Percentiles rank a stretch among this genome's conserved stretches.
phyloP scores from a whole-genome alignment of 2,797 vertebrate species.

The Hapalemur alaotrensis region DNA sequence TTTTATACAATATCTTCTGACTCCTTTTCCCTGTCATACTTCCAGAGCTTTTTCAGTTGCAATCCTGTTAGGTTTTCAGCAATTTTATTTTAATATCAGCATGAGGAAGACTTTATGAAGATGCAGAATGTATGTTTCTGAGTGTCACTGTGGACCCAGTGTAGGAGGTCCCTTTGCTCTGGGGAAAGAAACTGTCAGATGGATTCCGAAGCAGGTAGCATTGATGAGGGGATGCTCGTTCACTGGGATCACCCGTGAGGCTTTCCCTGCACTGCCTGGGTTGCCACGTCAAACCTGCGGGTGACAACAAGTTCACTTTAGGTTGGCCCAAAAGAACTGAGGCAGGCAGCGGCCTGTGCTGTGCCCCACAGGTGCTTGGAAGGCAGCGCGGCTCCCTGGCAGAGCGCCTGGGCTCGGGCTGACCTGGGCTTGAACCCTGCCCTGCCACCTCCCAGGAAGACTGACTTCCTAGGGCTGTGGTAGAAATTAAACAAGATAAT shows the following conservation, averaged over 20 bases:
- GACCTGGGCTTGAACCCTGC: background rate
- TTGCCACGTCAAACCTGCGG: background rate
- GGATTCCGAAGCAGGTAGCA: background rate
- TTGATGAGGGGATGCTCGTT: background rate
- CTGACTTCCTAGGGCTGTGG: background rate
- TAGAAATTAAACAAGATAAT: background rate
- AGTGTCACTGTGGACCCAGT: background rate
- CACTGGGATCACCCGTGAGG: rapidly evolving
- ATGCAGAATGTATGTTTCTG: background rate
- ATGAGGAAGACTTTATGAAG: background rate
- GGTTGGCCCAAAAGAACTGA: background rate
- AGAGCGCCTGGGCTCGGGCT: background rate
- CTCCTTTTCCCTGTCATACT: background rate
- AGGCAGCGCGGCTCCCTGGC: background rate
- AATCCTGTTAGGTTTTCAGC: background rate
- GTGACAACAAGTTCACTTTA: background rate
- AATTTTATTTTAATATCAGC: background rate
- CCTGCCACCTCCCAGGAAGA: background rate
- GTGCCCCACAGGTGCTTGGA: background rate
- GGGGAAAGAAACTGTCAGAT: background rate
- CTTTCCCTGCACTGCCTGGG: background rate
- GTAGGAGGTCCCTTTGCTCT: background rate
- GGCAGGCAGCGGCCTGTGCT: background rate
- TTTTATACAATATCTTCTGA: background rate
- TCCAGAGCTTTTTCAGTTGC: background rate